Evolutionary conservation across 2,797 vertebrate genomes (phyloP).

Genomic region (Cheirogaleus major): DNA sequence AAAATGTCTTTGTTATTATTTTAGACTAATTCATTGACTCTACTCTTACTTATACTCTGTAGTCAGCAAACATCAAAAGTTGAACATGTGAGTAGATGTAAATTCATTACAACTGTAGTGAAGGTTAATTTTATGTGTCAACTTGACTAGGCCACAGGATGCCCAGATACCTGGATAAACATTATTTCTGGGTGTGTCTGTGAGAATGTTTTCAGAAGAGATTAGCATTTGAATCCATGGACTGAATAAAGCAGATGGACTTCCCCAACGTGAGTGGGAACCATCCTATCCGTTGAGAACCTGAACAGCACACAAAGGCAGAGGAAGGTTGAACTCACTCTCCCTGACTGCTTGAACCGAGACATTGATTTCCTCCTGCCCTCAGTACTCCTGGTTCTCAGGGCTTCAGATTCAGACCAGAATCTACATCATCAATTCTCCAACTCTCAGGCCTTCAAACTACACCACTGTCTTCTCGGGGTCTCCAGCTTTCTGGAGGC

Average conservation of each 20-base stretch:
- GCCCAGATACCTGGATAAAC: background rate
- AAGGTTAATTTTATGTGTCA: background rate
- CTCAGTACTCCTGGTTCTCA: background rate
- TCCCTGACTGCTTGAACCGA: background rate
- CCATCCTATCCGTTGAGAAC: background rate
- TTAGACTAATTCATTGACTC: background rate
- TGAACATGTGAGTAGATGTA: conserved; percentile 1
- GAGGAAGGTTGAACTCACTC: background rate
- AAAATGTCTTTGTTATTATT: conserved; percentile 25
- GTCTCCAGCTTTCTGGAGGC: background rate
- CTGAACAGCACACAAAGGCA: background rate
- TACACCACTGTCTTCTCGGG: background rate
- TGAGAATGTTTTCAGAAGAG: background rate
- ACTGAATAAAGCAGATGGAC: background rate
- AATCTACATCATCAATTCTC: background rate
- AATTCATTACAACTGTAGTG: background rate
- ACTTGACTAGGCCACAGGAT: background rate
- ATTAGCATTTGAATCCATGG: background rate
- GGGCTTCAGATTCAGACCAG: background rate
- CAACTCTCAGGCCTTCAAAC: background rate
- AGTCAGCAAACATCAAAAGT: conserved; percentile 21
- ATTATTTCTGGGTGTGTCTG: background rate
- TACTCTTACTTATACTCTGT: background rate
- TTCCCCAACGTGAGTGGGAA: background rate
- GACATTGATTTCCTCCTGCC: background rate